These are phyloP conservation scores for Apamea crenata DNA, from an alignment of 2,888 invertebrate species.

Conservation along the genomic window DNA sequence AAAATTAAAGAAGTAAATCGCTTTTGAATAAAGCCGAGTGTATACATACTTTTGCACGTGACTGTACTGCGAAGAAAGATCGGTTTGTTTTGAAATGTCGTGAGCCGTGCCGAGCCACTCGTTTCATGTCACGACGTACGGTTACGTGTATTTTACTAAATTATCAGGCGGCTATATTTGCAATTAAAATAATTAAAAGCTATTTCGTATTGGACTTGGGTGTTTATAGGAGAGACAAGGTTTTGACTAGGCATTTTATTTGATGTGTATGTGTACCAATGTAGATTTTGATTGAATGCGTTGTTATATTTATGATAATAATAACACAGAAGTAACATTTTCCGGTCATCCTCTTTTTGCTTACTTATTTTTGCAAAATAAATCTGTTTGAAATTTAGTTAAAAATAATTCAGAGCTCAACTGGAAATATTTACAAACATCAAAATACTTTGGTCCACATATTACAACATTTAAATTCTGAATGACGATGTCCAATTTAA, in stretches of 20 bases:
- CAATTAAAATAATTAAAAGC: slow-evolving; percentile 61
- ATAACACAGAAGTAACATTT: background rate
- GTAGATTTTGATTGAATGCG: slow-evolving; percentile 28
- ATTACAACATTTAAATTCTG: slow-evolving; percentile 58
- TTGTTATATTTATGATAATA: slow-evolving; percentile 14
- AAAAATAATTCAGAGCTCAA: slow-evolving; percentile 19
- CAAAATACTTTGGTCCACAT: slow-evolving; percentile 48
- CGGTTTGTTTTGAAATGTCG: slow-evolving; percentile 88
- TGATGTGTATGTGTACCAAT: background rate
- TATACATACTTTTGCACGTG: no score
- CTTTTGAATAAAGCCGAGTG: no score
- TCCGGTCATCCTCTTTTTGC: background rate
- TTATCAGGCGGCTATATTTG: slow-evolving; percentile 52
- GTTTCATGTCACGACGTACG: slow-evolving; percentile 79
- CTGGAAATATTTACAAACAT: slow-evolving; percentile 51
- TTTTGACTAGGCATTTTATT: slow-evolving; percentile 7
- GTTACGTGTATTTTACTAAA: slow-evolving; percentile 66
- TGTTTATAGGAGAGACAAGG: slow-evolving; percentile 8
- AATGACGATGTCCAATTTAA: slow-evolving; percentile 67
- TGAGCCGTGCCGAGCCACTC: slow-evolving; percentile 80
- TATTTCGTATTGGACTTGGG: slow-evolving; percentile 27
- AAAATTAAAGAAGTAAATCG: no score
- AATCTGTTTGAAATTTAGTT: background rate
- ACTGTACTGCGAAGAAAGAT: slow-evolving; percentile 74
- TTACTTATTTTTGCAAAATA: background rate